Base-by-base conservation (phyloP, 64 coral and sea anemone genomes). In the Platygyra sinensis region DNA sequence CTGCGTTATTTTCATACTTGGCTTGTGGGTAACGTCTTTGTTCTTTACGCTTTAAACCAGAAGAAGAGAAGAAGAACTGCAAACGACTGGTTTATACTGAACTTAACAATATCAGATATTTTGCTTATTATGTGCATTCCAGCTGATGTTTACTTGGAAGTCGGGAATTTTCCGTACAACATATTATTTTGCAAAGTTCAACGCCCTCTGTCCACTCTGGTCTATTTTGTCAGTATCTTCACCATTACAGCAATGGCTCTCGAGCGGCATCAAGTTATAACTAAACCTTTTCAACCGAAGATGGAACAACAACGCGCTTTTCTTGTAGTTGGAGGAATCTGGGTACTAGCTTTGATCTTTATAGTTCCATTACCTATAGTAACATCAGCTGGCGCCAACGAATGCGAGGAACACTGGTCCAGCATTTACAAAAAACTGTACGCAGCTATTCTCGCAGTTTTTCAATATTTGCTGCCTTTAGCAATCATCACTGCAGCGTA, bases 181-280 rank as follows among this genome's bases (percentile, higher is more conserved):
- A 39, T 2, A 2, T 20, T 73, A 33, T 54, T 42, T 72, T 73
- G 83, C 64, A 69, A 86, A 18, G 36, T 39, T 1, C 17, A 29
- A 19, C 50, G 27, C 8, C 86, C 86, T 55, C 25, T 87, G 15
- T 32, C 52, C 1, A 87, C 86, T 6, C 12, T 74, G 16, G n/a
- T 57, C 11, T 55, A 59, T 30, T 74, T 72, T 30, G 17, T 51
- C 10, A 75, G 86, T 10, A 54, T 87, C 2, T 61, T 72, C 18
- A 87, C 86, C 12, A 76, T 87, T 4, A 75, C 86, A 30, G 19
- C 86, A 27, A 87, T 87, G 86, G 86, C 72, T 14, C 28, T 87
- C 38, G 39, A 87, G 17, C 63, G 86, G 10, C 36, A 36, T 74
- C 46, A 74, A 17, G 86, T 87, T 8, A 87, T 87, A 25, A 74